These are phyloP conservation scores for Oxytorus armatus DNA, from an alignment of 2,888 invertebrate genomes.

Conservation along the genomic window DNA sequence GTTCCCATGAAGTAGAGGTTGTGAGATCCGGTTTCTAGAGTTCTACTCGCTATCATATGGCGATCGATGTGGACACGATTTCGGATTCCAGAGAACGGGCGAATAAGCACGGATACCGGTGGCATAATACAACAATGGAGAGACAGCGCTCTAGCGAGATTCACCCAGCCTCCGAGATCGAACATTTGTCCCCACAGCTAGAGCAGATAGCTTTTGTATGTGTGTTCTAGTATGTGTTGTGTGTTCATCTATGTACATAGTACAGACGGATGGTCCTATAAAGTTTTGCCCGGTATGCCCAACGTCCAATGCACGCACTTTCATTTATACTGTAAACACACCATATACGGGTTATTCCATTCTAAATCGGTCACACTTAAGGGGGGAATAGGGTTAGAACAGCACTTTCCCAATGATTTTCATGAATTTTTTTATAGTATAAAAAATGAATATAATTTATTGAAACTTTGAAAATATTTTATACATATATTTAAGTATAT, in stretches of 20 bases:
- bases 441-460: no score
- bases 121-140: slow-evolving; percentile 64
- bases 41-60: slow-evolving; percentile 19
- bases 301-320: slow-evolving; percentile 3
- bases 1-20: slow-evolving; percentile 1
- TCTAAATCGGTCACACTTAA: no score
- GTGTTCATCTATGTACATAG: background rate
- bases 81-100: slow-evolving; percentile 51
- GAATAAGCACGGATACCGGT: slow-evolving; percentile 49
- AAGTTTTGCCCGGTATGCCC: slow-evolving; percentile 14
- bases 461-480: no score
- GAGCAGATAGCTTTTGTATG: slow-evolving; percentile 9
- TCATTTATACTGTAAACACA: slow-evolving; percentile 4
- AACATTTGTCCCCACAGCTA: slow-evolving; percentile 41
- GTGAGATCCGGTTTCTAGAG: background rate
- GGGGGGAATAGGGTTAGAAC: no score
- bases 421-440: no score
- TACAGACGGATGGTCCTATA: background rate
- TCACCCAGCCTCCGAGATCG: slow-evolving; percentile 25
- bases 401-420: no score
- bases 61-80: slow-evolving; percentile 58
- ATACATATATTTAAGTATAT: no score
- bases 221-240: no score
- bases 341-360: background rate
- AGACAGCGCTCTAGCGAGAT: slow-evolving; percentile 40